phyloP scores from a whole-genome alignment of 2,888 invertebrate species.

The Drosophila pseudotakahashii region DNA sequence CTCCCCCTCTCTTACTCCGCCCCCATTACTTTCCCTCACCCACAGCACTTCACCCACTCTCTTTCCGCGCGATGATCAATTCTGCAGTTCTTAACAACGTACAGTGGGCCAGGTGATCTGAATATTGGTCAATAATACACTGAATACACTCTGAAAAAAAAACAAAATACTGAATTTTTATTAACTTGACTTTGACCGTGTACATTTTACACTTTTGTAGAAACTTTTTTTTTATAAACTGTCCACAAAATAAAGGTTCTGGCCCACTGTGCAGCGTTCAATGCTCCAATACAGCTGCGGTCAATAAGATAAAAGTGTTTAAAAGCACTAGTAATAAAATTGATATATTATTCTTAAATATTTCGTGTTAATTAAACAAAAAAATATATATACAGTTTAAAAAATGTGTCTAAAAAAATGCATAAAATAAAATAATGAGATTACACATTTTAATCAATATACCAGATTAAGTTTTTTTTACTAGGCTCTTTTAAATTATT shows the following conservation, averaged over 20 bases:
- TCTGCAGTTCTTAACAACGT: slow-evolving; percentile 52
- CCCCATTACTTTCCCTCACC: neutral
- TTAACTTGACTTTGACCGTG: neutral
- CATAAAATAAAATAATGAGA: too few species aligned
- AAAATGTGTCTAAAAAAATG: too few species aligned
- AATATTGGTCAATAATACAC: neutral
- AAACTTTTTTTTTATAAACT: neutral
- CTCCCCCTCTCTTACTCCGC: neutral
- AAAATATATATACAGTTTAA: too few species aligned
- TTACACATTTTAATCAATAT: too few species aligned
- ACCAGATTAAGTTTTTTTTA: too few species aligned
- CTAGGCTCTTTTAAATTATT: too few species aligned
- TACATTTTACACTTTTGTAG: neutral
- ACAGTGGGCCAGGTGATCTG: neutral
- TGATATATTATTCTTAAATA: too few species aligned
- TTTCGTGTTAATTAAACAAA: too few species aligned
- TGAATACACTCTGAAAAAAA: too few species aligned
- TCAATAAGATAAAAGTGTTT: neutral
- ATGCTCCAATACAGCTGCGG: slow-evolving; percentile 56
- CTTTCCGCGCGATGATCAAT: slow-evolving; percentile 54
- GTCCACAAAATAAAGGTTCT: neutral
- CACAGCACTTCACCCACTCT: slow-evolving; percentile 4
- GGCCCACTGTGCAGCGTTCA: slow-evolving; percentile 49
- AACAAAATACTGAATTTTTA: too few species aligned
- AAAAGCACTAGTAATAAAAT: too few species aligned